phyloP scores from a whole-genome alignment of 2,888 invertebrate genomes.

The Idaea biselata region DNA sequence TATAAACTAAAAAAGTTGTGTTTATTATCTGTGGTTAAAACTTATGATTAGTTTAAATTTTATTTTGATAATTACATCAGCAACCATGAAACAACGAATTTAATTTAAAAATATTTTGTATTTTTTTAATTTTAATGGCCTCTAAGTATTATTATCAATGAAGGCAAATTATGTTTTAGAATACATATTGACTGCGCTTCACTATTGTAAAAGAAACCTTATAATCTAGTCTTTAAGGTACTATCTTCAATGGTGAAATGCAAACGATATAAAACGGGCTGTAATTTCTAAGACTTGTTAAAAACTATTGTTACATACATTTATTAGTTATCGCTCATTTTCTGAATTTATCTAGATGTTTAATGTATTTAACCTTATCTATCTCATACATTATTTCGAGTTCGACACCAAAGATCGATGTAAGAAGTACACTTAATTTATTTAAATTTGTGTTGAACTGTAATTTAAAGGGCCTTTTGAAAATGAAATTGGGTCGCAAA shows the following conservation, averaged over 20 bases:
- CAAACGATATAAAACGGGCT: constrained; percentile 49
- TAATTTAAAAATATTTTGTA: constrained; percentile 17
- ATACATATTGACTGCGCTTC: constrained; percentile 23
- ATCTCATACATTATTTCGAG: constrained; percentile 37
- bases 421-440: constrained; percentile 52
- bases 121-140: constrained; percentile 20
- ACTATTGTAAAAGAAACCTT: constrained; percentile 11
- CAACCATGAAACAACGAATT: constrained; percentile 20
- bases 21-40: not conserved
- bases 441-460: constrained; percentile 53
- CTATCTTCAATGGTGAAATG: constrained; percentile 30
- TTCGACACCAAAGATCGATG: constrained; percentile 70
- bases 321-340: constrained; percentile 29
- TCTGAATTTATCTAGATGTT: constrained; percentile 28
- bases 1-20: not conserved
- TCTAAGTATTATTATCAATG: constrained; percentile 23
- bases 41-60: not conserved
- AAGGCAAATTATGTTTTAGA: constrained; percentile 20
- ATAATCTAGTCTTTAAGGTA: not conserved
- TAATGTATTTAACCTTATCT: constrained; percentile 32
- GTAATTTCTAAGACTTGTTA: constrained; percentile 66
- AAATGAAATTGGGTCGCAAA: not conserved
- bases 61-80: constrained; percentile 5
- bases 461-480: constrained; percentile 23
- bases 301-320: constrained; percentile 36